Conservation (phyloP, 64 coral and sea anemone species). For the Hydrozoanthus tunicans region DNA sequence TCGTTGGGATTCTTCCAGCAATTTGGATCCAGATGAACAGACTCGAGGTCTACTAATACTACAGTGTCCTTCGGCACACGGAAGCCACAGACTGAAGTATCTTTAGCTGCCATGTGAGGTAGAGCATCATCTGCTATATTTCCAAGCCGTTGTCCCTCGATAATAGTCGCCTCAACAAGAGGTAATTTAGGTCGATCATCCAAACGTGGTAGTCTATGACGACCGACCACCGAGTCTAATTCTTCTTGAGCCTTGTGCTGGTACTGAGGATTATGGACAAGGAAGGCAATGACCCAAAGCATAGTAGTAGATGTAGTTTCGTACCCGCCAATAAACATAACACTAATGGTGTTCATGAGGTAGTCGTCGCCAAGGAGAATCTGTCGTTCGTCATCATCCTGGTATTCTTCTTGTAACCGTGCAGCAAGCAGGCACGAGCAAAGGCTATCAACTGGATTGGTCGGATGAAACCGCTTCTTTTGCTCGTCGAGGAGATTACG, state of each 20-base stretch:
- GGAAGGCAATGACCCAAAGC: constrained; percentile 1
- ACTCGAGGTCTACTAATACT: not conserved
- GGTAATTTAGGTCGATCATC: not conserved
- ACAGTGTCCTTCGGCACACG: not conserved
- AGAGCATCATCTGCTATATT: not conserved
- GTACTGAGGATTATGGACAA: constrained; percentile 6
- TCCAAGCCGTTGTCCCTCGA: not conserved
- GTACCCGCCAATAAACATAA: constrained; percentile 9
- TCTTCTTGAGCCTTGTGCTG: not conserved
- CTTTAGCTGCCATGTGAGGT: not conserved
- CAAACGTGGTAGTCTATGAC: not conserved
- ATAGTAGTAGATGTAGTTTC: constrained; percentile 3
- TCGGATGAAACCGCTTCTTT: too few relatives aligned
- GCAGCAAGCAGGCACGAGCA: too few relatives aligned
- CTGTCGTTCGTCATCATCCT: not conserved
- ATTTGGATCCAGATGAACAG: not conserved
- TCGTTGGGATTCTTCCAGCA: too few relatives aligned
- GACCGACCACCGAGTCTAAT: not conserved
- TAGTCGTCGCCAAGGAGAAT: not conserved
- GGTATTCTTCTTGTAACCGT: not conserved
- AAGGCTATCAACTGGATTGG: too few relatives aligned
- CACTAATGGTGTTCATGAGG: not conserved
- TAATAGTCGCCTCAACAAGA: not conserved
- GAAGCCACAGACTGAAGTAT: not conserved
- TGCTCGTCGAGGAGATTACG: too few relatives aligned